phyloP scores from a whole-genome alignment of 1,140 invertebrate genomes.

The Lasioglossum albipes region DNA sequence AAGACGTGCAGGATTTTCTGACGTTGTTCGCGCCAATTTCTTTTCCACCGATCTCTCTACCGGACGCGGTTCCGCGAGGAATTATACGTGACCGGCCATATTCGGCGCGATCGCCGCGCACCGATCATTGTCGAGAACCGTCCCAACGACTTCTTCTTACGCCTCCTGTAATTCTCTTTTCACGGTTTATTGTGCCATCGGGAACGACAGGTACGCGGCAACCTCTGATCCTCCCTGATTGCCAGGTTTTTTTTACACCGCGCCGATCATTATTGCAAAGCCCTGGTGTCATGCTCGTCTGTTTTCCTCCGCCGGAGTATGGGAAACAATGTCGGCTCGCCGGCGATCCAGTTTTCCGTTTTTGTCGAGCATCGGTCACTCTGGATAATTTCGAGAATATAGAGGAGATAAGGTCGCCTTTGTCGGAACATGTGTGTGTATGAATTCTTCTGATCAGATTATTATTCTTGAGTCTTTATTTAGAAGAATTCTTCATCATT shows the following conservation, averaged over 20 bases:
- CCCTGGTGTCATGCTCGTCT: no score
- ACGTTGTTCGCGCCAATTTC: conserved; percentile 18
- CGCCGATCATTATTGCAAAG: no score
- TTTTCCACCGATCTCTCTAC: conserved; percentile 10
- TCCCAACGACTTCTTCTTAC: not conserved
- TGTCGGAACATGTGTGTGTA: no score
- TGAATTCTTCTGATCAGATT: no score
- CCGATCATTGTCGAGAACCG: not conserved
- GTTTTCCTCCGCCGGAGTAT: no score
- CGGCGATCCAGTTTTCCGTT: no score
- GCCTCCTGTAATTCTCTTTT: not conserved
- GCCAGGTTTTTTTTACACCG: not conserved
- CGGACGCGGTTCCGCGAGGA: not conserved
- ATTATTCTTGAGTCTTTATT: no score
- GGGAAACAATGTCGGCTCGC: no score
- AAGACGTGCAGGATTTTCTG: conserved; percentile 47
- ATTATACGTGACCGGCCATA: conserved; percentile 1
- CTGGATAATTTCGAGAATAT: no score
- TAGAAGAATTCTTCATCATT: no score
- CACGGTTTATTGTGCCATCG: not conserved
- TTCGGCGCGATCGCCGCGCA: not conserved
- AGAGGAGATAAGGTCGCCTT: no score
- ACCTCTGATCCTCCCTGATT: not conserved
- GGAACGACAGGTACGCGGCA: not conserved
- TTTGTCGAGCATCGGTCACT: no score